Conservation (phyloP, 2,113 vertebrate species). For the Chaenocephalus aceratus region DNA sequence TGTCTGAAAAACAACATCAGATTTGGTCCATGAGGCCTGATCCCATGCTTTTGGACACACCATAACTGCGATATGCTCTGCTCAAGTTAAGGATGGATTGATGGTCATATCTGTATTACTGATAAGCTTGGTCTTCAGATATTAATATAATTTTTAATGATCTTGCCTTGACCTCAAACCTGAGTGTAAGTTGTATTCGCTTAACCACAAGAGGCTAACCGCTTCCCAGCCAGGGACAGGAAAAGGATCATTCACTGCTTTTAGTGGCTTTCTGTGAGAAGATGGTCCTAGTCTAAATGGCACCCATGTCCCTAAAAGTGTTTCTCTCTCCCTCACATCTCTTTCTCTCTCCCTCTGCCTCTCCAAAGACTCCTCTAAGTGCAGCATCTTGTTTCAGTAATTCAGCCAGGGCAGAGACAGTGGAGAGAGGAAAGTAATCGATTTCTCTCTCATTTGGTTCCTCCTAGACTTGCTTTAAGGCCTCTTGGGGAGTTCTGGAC, state of each 20-base stretch:
- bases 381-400: conserved; percentile 88
- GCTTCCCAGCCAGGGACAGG: conserved; percentile 72
- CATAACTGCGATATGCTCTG: neutral
- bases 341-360: conserved; percentile 67
- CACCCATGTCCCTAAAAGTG: conserved; percentile 86
- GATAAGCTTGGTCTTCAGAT: conserved; percentile 33
- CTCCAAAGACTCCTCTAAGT: conserved; percentile 85
- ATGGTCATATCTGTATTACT: conserved; percentile 7
- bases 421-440: conserved; percentile 81
- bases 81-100: neutral
- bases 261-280: conserved; percentile 82
- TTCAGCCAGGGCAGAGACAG: conserved; percentile 86
- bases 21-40: conserved; percentile 4
- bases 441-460: conserved; percentile 83
- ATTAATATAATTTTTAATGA: conserved; percentile 69
- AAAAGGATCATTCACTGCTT: conserved; percentile 82
- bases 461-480: conserved; percentile 82
- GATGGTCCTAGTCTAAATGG: conserved; percentile 83
- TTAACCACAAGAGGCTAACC: conserved; percentile 78
- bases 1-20: conserved; percentile 48
- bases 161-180: conserved; percentile 78
- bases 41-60: conserved; percentile 10
- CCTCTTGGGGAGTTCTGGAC: conserved; percentile 83
- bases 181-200: conserved; percentile 64
- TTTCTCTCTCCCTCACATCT: conserved; percentile 72